Percentiles rank a stretch among this genome's conserved stretches.
Evolutionary conservation across 2,888 invertebrate species (phyloP).

Genomic region (Leptopilina myrica): DNA sequence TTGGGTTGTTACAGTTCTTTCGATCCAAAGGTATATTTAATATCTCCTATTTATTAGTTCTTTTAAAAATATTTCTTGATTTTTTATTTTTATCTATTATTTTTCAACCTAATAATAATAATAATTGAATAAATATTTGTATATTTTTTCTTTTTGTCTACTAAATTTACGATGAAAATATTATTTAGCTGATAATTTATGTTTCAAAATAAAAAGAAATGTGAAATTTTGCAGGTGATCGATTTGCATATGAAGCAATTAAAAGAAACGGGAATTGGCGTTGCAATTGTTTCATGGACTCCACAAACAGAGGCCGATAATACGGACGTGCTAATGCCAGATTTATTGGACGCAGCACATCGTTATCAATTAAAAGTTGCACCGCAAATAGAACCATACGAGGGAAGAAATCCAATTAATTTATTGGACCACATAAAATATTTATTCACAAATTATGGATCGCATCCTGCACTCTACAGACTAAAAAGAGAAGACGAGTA

Average conservation of each 20-base stretch:
- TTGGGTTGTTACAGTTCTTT: slow-evolving; percentile 79
- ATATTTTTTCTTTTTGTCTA: neutral
- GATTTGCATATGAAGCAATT: slow-evolving; percentile 81
- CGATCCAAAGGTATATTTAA: slow-evolving; percentile 76
- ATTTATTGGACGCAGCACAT: slow-evolving; percentile 75
- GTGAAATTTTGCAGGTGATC: slow-evolving; percentile 46
- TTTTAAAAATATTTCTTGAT: no score
- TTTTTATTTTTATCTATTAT: slow-evolving; percentile 55
- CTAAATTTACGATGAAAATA: no score
- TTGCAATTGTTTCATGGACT: slow-evolving; percentile 78
- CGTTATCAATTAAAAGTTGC: slow-evolving; percentile 79
- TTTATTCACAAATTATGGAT: slow-evolving; percentile 77
- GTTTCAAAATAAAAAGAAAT: neutral
- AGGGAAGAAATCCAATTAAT: slow-evolving; percentile 77
- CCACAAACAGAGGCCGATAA: slow-evolving; percentile 76
- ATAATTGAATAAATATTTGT: no score
- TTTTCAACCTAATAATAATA: no score
- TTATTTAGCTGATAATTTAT: neutral
- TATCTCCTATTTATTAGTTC: neutral
- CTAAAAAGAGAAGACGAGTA: slow-evolving; percentile 74
- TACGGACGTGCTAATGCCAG: slow-evolving; percentile 74
- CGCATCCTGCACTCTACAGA: slow-evolving; percentile 79
- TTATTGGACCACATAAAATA: slow-evolving; percentile 77
- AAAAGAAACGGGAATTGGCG: slow-evolving; percentile 79
- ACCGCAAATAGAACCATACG: slow-evolving; percentile 81